phyloP scores from a whole-genome alignment of 2,888 invertebrate genomes.

The Drosophila recens region DNA sequence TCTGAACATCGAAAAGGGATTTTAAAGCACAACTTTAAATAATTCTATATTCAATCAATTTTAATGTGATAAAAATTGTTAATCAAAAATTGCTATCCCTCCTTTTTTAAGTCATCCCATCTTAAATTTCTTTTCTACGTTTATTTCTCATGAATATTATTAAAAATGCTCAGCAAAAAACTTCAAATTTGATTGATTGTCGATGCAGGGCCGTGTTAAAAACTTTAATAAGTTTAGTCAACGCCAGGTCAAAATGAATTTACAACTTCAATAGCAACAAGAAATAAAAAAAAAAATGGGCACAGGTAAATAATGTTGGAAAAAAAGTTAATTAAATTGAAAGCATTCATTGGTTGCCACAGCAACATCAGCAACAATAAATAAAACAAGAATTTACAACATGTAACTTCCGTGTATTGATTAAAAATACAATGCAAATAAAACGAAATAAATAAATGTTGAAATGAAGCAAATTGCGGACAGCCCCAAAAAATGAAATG shows the following conservation, averaged over 20 bases:
- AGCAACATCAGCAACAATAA: constrained; percentile 23
- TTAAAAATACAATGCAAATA: constrained; percentile 34
- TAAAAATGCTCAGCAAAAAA: constrained; percentile 10
- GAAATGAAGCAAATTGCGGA: constrained; percentile 16
- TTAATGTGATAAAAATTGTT: background rate
- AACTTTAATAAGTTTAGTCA: constrained; percentile 49
- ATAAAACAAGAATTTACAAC: constrained; percentile 25
- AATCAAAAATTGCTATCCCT: background rate
- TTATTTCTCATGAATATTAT: background rate
- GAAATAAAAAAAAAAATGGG: constrained; percentile 14
- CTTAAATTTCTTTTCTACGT: background rate
- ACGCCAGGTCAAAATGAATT: constrained; percentile 33
- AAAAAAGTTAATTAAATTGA: constrained; percentile 78
- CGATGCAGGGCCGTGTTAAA: constrained; percentile 29
- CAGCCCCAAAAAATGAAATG: constrained; percentile 3
- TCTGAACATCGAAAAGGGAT: background rate
- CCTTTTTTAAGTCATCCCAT: background rate
- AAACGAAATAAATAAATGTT: constrained; percentile 1
- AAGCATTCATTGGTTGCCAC: constrained; percentile 56
- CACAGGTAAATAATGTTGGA: constrained; percentile 34
- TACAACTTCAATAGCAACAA: constrained; percentile 21
- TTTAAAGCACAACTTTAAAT: background rate
- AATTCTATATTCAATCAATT: background rate
- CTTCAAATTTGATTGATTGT: constrained; percentile 40
- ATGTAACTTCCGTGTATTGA: constrained; percentile 36